Percentiles rank a stretch among this genome's conserved stretches.
Conservation (phyloP, 2,797 vertebrate genomes). For the Poecilia gillii region DNA sequence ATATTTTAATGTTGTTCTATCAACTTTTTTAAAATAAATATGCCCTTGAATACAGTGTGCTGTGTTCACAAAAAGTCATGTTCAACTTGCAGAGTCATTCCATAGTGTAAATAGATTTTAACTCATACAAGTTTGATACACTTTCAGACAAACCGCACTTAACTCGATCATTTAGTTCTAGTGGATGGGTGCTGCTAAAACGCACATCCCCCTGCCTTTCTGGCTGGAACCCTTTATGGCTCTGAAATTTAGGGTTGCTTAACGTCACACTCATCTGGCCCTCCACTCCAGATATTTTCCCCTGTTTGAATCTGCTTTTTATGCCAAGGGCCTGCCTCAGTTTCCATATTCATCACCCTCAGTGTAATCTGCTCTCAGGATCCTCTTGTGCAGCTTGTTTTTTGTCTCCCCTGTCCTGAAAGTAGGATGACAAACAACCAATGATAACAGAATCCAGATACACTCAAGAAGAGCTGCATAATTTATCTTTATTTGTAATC, state of each 20-base stretch:
- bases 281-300: constrained; percentile 5
- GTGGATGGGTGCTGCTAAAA: not conserved
- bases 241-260: constrained; percentile 5
- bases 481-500: constrained; percentile 35
- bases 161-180: not conserved
- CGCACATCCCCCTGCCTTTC: not conserved
- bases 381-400: constrained; percentile 30
- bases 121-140: not conserved
- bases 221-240: not conserved
- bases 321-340: constrained; percentile 25
- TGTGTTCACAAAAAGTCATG: not conserved
- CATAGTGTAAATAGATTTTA: not conserved
- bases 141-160: not conserved
- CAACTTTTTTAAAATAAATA: not conserved
- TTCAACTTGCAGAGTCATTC: not conserved
- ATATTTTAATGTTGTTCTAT: not conserved
- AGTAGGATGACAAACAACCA: constrained; percentile 34
- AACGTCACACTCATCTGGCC: constrained; percentile 9
- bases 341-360: constrained; percentile 49
- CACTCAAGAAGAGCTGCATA: constrained; percentile 15
- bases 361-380: constrained; percentile 29
- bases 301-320: constrained; percentile 37
- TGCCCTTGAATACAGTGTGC: not conserved
- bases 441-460: constrained; percentile 27
- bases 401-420: constrained; percentile 34